Conservation (phyloP, 2,113 vertebrate species). For the Prietella phreatophila region DNA sequence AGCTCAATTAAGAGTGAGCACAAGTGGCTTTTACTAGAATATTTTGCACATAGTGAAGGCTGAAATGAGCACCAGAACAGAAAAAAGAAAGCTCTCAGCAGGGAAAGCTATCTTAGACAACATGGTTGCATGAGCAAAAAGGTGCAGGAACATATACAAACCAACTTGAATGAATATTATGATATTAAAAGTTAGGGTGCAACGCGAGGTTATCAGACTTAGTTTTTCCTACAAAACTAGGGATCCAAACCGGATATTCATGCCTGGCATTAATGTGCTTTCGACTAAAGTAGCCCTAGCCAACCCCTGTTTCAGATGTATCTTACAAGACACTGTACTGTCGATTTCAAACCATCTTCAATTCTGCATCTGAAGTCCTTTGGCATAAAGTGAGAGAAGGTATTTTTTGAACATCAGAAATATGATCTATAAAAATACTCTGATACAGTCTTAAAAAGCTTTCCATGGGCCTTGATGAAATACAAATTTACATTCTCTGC, state of each 20-base stretch:
- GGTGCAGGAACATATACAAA: neutral
- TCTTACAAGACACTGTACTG: neutral
- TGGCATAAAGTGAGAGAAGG: neutral
- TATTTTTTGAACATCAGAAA: neutral
- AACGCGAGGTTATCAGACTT: neutral
- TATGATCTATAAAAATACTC: neutral
- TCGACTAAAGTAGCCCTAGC: neutral
- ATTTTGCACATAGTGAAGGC: neutral
- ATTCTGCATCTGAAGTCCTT: neutral
- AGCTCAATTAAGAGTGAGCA: neutral
- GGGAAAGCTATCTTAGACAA: neutral
- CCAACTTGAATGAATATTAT: neutral
- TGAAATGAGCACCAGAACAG: neutral
- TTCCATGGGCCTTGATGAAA: neutral
- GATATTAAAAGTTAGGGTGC: neutral
- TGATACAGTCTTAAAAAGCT: neutral
- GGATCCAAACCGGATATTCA: neutral
- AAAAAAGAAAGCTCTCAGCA: neutral
- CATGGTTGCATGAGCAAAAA: neutral
- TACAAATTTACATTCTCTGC: slow-evolving; percentile 17
- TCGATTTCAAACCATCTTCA: neutral
- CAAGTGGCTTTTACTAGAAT: neutral
- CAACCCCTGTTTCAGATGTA: neutral
- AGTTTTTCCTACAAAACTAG: neutral
- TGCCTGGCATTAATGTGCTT: slow-evolving; percentile 6